Evolutionary conservation across 1,140 invertebrate species (phyloP).

Genomic region (Lepidurus couesii): DNA sequence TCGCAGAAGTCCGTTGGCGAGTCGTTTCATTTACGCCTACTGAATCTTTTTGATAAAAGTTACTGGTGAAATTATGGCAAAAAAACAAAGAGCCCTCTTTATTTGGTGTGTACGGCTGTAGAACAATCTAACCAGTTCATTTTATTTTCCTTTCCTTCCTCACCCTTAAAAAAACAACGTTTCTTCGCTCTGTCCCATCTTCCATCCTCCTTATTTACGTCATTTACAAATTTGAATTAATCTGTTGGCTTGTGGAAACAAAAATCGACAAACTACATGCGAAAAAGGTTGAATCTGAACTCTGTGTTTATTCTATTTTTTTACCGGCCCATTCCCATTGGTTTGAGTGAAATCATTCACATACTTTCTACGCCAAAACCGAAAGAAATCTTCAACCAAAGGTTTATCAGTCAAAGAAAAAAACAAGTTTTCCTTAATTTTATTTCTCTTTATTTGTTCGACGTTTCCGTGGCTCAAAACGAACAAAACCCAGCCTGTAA

Average conservation of each 20-base stretch:
- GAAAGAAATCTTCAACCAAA: not conserved
- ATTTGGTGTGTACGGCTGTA: not conserved
- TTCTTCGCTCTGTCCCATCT: constrained; percentile 11
- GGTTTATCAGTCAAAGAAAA: not conserved
- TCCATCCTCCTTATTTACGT: constrained; percentile 15
- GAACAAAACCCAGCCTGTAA: not conserved
- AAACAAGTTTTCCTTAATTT: not conserved
- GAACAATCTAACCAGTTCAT: not conserved
- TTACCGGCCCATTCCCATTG: not conserved
- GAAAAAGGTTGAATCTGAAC: constrained; percentile 19
- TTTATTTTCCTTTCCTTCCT: not conserved
- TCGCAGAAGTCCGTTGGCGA: not conserved
- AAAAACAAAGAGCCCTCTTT: not conserved
- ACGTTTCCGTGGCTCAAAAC: not conserved
- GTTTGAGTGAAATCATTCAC: not conserved
- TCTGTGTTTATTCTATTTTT: not conserved
- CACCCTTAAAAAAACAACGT: not conserved
- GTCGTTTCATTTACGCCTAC: not conserved
- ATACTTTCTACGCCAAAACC: not conserved
- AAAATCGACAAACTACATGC: constrained; percentile 13
- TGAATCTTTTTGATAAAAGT: constrained; percentile 11
- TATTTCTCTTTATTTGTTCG: not conserved
- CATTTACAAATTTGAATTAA: constrained; percentile 20
- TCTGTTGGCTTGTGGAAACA: constrained; percentile 18
- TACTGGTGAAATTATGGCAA: not conserved